phyloP scores from a whole-genome alignment of 2,113 vertebrate genomes.

The Ondatra zibethicus region DNA sequence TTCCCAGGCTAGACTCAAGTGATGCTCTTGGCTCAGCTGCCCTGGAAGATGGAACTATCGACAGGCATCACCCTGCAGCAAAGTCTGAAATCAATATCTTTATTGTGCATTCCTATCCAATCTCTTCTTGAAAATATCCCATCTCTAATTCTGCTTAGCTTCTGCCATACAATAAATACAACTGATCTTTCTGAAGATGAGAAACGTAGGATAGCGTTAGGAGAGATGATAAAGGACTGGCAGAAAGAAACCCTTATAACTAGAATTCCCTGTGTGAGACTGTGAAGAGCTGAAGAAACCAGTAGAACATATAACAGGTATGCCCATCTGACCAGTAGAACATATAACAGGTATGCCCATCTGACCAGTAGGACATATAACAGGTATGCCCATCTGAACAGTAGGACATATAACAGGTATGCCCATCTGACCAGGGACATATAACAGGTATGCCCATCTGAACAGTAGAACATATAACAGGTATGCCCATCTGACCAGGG shows the following conservation, averaged over 20 bases:
- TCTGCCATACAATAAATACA: neutral
- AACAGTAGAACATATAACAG: no score
- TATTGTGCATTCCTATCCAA: neutral
- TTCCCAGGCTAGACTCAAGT: neutral
- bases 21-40: neutral
- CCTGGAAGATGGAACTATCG: neutral
- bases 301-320: no score
- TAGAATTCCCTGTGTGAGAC: neutral
- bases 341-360: no score
- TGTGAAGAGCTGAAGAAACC: neutral
- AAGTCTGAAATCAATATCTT: constrained; percentile 52
- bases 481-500: no score
- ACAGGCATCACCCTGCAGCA: neutral
- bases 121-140: constrained; percentile 35
- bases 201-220: neutral
- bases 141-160: constrained; percentile 10
- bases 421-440: neutral
- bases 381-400: no score
- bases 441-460: no score
- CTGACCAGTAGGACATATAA: no score
- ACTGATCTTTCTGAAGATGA: constrained; percentile 19
- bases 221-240: neutral
- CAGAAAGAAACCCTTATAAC: neutral
- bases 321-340: no score
- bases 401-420: no score